Conservation (phyloP, 2,797 vertebrate species). For the Brachyrhaphis roseni region DNA sequence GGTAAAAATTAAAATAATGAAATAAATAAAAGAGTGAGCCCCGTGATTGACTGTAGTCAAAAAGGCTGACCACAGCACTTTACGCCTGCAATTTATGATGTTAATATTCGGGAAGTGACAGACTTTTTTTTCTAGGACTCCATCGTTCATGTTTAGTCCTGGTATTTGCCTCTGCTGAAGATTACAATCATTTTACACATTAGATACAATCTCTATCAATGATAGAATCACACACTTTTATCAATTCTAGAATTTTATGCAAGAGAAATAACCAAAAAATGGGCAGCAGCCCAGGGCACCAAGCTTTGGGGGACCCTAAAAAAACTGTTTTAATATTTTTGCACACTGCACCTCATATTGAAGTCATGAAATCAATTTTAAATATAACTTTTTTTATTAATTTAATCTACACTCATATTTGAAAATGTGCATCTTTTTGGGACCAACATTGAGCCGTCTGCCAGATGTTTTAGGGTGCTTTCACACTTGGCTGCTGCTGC, state of each 20-base stretch:
- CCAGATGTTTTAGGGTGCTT: background rate
- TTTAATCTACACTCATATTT: background rate
- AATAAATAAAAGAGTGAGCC: conserved; percentile 7
- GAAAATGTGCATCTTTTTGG: background rate
- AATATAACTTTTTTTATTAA: background rate
- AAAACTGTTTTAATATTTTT: too few relatives aligned
- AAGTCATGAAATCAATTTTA: too few relatives aligned
- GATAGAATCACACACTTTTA: background rate
- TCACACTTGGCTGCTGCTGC: too few relatives aligned
- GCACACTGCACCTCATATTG: too few relatives aligned
- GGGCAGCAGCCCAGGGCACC: background rate
- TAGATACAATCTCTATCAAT: background rate
- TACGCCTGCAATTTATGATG: conserved; percentile 5
- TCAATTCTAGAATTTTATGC: background rate
- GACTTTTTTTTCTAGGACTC: conserved; percentile 19
- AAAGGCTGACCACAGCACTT: conserved; percentile 11
- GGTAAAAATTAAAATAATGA: conserved; percentile 10
- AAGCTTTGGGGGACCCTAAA: background rate
- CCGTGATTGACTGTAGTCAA: conserved; percentile 18
- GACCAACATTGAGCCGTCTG: background rate
- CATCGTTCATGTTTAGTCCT: conserved; percentile 15
- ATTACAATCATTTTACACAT: background rate
- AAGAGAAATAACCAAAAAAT: background rate
- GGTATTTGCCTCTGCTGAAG: background rate
- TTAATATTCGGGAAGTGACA: conserved; percentile 1